A percentile compares a stretch with the other conserved stretches of the same genome.
These are phyloP conservation scores for Aphelenchoides besseyi DNA, from an alignment of 1,140 invertebrate genomes.

Conservation along the genomic window DNA sequence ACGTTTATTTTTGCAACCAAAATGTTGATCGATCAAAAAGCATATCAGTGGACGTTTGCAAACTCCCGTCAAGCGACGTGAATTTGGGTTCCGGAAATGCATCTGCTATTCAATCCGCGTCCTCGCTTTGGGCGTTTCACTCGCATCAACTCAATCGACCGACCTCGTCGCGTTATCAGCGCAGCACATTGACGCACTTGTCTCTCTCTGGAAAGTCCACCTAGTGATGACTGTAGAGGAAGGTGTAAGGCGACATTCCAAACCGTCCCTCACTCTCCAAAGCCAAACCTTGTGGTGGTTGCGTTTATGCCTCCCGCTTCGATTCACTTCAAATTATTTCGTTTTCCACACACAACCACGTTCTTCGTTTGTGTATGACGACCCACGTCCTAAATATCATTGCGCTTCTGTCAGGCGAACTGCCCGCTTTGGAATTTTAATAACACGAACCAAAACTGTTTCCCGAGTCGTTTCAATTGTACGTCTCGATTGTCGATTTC, in stretches of 20 bases:
- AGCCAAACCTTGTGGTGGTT: not conserved
- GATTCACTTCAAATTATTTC: not conserved
- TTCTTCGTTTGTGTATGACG: not conserved
- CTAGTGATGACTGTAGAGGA: not conserved
- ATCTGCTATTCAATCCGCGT: not conserved
- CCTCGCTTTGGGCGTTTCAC: too few relatives aligned
- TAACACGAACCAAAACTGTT: not conserved
- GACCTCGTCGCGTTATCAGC: conserved; percentile 5
- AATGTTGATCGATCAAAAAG: too few relatives aligned
- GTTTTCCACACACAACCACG: not conserved
- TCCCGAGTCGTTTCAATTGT: too few relatives aligned
- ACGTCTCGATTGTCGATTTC: too few relatives aligned
- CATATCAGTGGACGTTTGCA: not conserved
- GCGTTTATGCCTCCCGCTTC: not conserved
- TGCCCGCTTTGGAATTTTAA: conserved; percentile 1
- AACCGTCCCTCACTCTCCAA: not conserved
- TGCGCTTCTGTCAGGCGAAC: not conserved
- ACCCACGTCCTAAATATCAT: not conserved
- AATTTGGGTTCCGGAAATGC: not conserved
- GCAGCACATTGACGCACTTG: not conserved
- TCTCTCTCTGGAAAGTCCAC: not conserved
- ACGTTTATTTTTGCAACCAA: too few relatives aligned
- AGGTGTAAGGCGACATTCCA: too few relatives aligned
- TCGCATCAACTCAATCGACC: too few relatives aligned
- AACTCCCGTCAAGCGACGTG: not conserved